Conservation (phyloP, 2,888 invertebrate species). For the Eupithecia pulchellata region DNA sequence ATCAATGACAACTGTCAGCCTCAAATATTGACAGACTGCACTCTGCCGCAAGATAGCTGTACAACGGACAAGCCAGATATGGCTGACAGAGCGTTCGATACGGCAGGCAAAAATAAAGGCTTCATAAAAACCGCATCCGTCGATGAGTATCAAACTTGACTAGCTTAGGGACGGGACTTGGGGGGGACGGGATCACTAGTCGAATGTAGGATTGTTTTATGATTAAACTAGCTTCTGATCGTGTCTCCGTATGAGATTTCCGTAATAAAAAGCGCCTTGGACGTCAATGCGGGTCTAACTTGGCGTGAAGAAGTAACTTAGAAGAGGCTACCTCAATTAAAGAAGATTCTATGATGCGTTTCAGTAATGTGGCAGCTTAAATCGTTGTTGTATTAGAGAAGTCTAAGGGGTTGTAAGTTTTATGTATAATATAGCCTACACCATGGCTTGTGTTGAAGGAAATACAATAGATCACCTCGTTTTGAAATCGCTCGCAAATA, state of each 20-base stretch:
- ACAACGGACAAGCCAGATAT: constrained; percentile 11
- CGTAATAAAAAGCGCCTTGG: too few species aligned
- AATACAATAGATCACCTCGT: too few species aligned
- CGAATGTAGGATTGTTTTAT: not conserved
- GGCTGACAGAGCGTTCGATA: constrained; percentile 32
- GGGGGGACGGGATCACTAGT: constrained; percentile 41
- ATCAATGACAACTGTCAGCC: constrained; percentile 29
- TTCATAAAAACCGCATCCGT: constrained; percentile 36
- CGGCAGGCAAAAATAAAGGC: constrained; percentile 25
- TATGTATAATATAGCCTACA: too few species aligned
- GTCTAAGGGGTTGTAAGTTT: too few species aligned
- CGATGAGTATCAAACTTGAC: constrained; percentile 55
- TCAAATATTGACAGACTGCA: constrained; percentile 37
- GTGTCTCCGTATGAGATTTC: not conserved
- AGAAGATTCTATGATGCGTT: too few species aligned
- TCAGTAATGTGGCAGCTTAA: too few species aligned
- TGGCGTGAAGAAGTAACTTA: too few species aligned
- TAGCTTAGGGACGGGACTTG: constrained; percentile 52
- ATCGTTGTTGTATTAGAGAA: too few species aligned
- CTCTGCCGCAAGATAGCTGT: constrained; percentile 32
- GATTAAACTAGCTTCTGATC: not conserved
- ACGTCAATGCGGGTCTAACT: too few species aligned
- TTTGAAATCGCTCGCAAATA: too few species aligned
- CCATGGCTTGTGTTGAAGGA: too few species aligned
- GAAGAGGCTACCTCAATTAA: too few species aligned